A percentile compares a stretch with the other conserved stretches of the same genome.
phyloP scores from a whole-genome alignment of 2,888 invertebrate species.

The Phytoseiulus persimilis region DNA sequence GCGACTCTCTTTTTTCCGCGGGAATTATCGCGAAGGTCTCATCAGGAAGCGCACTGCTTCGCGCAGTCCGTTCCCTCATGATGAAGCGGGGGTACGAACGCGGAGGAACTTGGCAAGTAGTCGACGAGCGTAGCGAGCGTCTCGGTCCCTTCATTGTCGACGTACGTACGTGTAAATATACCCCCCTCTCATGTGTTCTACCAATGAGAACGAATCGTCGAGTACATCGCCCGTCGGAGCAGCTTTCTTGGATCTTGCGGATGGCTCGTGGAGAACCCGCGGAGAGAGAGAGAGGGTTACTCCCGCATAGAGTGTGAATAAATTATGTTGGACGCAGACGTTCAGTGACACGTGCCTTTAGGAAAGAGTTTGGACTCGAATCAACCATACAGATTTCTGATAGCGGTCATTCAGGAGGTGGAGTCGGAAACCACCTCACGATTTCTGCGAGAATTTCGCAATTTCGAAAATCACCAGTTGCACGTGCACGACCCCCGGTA shows the following conservation, averaged over 20 bases:
- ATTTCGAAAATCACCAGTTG: no score
- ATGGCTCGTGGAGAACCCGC: neutral
- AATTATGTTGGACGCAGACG: neutral
- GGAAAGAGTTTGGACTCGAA: neutral
- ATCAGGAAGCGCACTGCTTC: no score
- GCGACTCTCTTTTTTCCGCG: no score
- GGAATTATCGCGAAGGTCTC: no score
- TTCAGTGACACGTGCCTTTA: neutral
- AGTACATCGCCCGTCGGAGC: neutral
- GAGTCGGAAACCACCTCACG: no score
- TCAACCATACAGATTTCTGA: neutral
- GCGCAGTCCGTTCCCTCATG: no score
- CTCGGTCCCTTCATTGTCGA: no score
- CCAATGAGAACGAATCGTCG: neutral
- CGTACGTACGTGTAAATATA: neutral
- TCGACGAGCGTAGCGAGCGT: no score
- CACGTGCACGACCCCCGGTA: no score
- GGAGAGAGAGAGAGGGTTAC: neutral
- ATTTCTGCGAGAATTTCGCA: no score
- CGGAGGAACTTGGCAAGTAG: no score
- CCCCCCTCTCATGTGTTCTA: neutral
- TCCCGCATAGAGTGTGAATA: neutral
- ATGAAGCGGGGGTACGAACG: no score
- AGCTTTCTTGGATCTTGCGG: neutral
- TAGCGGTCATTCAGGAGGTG: neutral